A percentile compares a stretch with the other conserved stretches of the same genome.
phyloP scores from a whole-genome alignment of 2,113 vertebrate genomes.

The Corydoras sp. region DNA sequence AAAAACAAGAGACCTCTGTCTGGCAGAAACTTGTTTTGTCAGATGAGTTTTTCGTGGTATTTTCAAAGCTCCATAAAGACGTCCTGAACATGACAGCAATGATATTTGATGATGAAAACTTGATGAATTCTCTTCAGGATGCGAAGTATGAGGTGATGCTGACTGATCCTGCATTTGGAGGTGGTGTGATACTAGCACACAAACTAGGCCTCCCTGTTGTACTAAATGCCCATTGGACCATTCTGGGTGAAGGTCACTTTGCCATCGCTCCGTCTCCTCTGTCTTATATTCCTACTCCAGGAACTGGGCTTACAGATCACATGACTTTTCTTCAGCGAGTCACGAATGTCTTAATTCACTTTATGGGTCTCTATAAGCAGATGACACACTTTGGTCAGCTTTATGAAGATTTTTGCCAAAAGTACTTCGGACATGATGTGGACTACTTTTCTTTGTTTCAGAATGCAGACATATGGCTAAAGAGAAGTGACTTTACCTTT shows the following conservation, averaged over 20 bases:
- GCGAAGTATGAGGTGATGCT: slow-evolving; percentile 47
- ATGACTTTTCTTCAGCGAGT: slow-evolving; percentile 39
- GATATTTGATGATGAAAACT: slow-evolving; percentile 36
- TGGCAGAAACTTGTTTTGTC: background rate
- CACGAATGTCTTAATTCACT: slow-evolving; percentile 15
- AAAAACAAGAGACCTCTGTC: slow-evolving; percentile 8
- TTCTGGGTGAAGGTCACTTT: slow-evolving; percentile 46
- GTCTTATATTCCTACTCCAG: slow-evolving; percentile 31
- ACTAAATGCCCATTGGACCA: slow-evolving; percentile 46
- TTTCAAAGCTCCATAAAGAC: slow-evolving; percentile 15
- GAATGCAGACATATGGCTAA: slow-evolving; percentile 64
- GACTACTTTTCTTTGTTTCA: slow-evolving; percentile 56
- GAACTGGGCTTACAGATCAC: slow-evolving; percentile 28
- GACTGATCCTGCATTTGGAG: slow-evolving; percentile 44
- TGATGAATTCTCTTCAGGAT: slow-evolving; percentile 34
- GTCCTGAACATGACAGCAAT: slow-evolving; percentile 31
- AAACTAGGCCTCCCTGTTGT: slow-evolving; percentile 49
- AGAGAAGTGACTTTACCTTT: slow-evolving; percentile 65
- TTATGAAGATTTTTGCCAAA: slow-evolving; percentile 54
- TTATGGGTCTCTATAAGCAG: background rate
- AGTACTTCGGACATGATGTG: slow-evolving; percentile 56
- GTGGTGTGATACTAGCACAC: slow-evolving; percentile 46
- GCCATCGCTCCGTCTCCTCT: slow-evolving; percentile 36
- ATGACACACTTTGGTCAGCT: slow-evolving; percentile 34
- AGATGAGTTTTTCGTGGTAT: background rate